A percentile compares a stretch with the other conserved stretches of the same genome.
Conservation (phyloP, 2,797 vertebrate genomes). For the Sebastes itinus region DNA sequence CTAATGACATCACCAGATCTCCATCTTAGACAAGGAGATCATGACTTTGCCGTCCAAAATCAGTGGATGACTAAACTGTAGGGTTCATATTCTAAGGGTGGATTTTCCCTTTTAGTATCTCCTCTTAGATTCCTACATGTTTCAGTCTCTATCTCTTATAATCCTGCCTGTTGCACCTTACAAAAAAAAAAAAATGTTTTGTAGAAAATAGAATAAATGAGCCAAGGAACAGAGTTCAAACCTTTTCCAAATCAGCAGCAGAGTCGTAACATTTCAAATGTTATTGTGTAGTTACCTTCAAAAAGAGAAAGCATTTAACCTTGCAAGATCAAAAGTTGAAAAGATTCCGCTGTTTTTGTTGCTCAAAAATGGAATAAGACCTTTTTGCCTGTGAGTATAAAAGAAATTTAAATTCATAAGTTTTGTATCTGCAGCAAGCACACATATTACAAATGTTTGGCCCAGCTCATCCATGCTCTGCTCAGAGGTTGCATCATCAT, state of each 20-base stretch:
- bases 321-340: not conserved
- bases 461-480: conserved; percentile 33
- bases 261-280: not conserved
- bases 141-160: not conserved
- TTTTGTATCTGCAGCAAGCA: conserved; percentile 5
- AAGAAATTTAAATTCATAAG: conserved; percentile 13
- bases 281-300: not conserved
- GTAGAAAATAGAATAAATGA: not conserved
- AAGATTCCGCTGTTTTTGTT: not conserved
- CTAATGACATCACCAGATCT: not conserved
- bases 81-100: not conserved
- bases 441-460: conserved; percentile 28
- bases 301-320: conserved; percentile 4
- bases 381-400: not conserved
- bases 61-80: not conserved
- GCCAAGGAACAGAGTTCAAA: not conserved
- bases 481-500: conserved; percentile 48
- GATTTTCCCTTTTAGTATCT: not conserved
- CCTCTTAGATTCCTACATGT: not conserved
- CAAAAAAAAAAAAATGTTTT: not conserved
- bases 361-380: not conserved
- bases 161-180: not conserved
- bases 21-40: not conserved
- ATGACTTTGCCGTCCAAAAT: not conserved
- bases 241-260: not conserved